These are phyloP conservation scores for Troglohyphantes excavatus DNA, from an alignment of 2,888 invertebrate species.

Conservation along the genomic window DNA sequence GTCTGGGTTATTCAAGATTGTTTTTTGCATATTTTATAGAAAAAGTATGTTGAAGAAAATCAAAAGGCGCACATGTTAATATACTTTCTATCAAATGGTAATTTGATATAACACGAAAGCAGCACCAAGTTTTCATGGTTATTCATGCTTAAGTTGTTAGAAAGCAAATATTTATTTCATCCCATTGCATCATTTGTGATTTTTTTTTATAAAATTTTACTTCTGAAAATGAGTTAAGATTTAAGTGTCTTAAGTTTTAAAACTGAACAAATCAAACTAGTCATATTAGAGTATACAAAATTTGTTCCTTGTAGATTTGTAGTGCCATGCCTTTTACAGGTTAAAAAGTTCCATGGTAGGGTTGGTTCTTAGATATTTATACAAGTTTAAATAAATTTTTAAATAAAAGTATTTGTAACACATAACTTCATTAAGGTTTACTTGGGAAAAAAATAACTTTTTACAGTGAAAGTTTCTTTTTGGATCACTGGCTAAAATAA, in stretches of 20 bases:
- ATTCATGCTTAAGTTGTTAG: not conserved
- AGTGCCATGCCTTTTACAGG: conserved; percentile 53
- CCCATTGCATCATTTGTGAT: not conserved
- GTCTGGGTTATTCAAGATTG: too few species aligned
- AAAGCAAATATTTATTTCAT: not conserved
- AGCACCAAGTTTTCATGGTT: not conserved
- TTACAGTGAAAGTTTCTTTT: too few species aligned
- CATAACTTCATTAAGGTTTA: too few species aligned
- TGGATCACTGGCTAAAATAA: too few species aligned
- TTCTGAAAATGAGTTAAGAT: not conserved
- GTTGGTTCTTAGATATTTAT: not conserved
- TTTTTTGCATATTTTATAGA: too few species aligned
- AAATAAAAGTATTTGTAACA: too few species aligned
- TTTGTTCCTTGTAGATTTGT: conserved; percentile 46
- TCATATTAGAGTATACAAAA: conserved; percentile 39
- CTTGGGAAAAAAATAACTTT: too few species aligned
- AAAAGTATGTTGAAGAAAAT: too few species aligned
- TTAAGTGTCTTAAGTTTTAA: not conserved
- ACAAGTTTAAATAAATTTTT: not conserved
- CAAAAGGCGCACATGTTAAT: not conserved
- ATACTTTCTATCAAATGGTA: not conserved
- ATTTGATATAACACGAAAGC: not conserved
- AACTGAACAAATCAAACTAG: conserved; percentile 58
- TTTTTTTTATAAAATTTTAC: not conserved
- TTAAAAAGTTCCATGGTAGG: conserved; percentile 16